These are phyloP conservation scores for Dicyrtoma fusca DNA, from an alignment of 2,888 invertebrate genomes.

Conservation along the genomic window DNA sequence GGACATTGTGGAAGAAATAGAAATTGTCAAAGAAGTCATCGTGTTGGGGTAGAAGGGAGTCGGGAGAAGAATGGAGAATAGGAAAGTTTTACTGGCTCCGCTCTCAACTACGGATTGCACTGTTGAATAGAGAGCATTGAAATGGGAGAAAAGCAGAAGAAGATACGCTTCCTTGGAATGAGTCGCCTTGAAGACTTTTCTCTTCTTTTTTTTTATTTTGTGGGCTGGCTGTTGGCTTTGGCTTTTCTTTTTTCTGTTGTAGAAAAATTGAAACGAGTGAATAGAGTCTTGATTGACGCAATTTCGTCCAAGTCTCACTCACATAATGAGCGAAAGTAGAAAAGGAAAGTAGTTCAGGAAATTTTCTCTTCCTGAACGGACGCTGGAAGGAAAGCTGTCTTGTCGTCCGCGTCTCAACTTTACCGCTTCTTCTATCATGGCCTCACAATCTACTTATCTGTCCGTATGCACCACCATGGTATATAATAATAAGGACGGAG, in stretches of 20 bases:
- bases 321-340: slow-evolving; percentile 51
- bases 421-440: slow-evolving; percentile 20
- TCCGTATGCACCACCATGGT: too few relatives aligned
- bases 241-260: background rate
- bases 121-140: slow-evolving; percentile 18
- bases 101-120: background rate
- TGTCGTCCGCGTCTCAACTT: slow-evolving; percentile 38
- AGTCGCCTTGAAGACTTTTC: background rate
- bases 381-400: slow-evolving; percentile 52
- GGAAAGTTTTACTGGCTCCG: slow-evolving; percentile 22
- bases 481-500: too few relatives aligned
- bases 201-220: background rate
- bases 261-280: slow-evolving; percentile 44
- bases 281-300: slow-evolving; percentile 57
- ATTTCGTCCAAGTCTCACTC: slow-evolving; percentile 55
- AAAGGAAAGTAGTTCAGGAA: slow-evolving; percentile 56
- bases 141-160: slow-evolving; percentile 11
- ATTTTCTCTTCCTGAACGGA: slow-evolving; percentile 57
- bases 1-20: too few relatives aligned
- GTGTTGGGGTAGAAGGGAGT: background rate
- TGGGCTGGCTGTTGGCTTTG: background rate
- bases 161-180: background rate
- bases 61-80: slow-evolving; percentile 23
- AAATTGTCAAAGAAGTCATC: too few relatives aligned
- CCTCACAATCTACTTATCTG: background rate